Percentiles rank a stretch among this genome's conserved stretches.
phyloP scores from a whole-genome alignment of 2,888 invertebrate species.

The Fissipunctia ypsillon region DNA sequence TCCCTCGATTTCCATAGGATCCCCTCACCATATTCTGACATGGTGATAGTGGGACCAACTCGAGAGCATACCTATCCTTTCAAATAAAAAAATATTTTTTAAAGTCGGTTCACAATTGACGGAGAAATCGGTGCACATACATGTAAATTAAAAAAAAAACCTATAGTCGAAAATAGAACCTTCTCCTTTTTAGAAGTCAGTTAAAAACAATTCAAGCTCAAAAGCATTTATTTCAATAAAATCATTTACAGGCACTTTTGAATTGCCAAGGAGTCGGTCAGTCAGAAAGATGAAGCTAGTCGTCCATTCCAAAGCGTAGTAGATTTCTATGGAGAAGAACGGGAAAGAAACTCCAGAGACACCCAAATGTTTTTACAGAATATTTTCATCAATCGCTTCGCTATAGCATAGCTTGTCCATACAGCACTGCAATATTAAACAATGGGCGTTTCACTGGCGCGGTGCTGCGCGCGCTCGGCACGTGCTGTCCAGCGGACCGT shows the following conservation, averaged over 20 bases:
- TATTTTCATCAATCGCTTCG: not conserved
- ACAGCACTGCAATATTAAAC: slow-evolving; percentile 3
- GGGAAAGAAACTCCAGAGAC: no score
- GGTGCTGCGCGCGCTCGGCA: slow-evolving; percentile 62
- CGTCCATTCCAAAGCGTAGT: not conserved
- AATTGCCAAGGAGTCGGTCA: not conserved
- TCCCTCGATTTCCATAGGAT: no score
- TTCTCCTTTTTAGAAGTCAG: no score
- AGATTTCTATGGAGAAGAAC: not conserved
- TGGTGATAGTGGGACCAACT: no score
- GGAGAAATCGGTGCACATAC: no score
- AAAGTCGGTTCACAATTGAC: no score
- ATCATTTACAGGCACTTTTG: not conserved
- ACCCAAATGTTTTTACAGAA: not conserved
- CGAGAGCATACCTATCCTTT: no score
- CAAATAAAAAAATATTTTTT: no score
- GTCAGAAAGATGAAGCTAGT: not conserved
- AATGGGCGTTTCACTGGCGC: slow-evolving; percentile 29
- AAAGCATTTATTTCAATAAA: not conserved
- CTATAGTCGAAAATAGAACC: no score
- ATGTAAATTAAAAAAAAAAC: no score
- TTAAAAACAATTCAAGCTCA: no score
- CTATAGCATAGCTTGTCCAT: slow-evolving; percentile 26
- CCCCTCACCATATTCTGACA: no score
- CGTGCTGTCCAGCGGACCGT: slow-evolving; percentile 64